Base-by-base conservation (phyloP, 2,888 invertebrate genomes). In the Cryptops parisi region DNA sequence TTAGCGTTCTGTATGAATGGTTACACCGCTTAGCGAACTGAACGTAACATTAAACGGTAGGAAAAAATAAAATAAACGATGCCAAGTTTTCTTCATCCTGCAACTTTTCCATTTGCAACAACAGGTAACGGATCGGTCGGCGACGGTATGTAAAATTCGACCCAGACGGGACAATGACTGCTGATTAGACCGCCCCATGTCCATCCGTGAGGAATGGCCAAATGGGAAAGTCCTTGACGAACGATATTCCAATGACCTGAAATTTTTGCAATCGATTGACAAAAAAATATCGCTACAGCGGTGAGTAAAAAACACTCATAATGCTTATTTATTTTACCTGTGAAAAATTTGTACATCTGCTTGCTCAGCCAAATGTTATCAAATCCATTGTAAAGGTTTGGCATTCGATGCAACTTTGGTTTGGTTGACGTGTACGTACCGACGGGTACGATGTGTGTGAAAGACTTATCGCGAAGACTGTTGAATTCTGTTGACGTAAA, bases 181-280 rank as follows among this genome's bases (percentile, higher is more conserved):
- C 83, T 83, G 1, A 79, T 82, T 0, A 80, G 75, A 0, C 86
- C 87, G 12, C 84, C 84, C 85, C 84, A 85, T 19, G 76, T 77
- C 85, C 85, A 86, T 3, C 83, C 84, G n/a, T 80, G 74, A 0
- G 86, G 86, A 58, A 87, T 86, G 47, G 84, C 83, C 51, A 84
- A 70, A 63, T 84, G 84, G 54, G 78, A 78, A 41, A 86, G 70
- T 0, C 85, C 85, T 17, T 79, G 76, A 49, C 77, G 73, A 39
- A 86, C 74, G n/a, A 79, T 75, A 4, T 80, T 80, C 44, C 62
- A 62, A 27, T 65, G 60, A 43, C 63, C 67, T 66, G 17, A 3
- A 53, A 24, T 23, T 9, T 44, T 44, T 24, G 15, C 38, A 44
- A 23, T 19, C 24, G 22, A 15, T 41, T 41, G n/a, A 41, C n/a